These are phyloP conservation scores for Eustalomyia histrio DNA, from an alignment of 2,888 invertebrate species.

Conservation along the genomic window DNA sequence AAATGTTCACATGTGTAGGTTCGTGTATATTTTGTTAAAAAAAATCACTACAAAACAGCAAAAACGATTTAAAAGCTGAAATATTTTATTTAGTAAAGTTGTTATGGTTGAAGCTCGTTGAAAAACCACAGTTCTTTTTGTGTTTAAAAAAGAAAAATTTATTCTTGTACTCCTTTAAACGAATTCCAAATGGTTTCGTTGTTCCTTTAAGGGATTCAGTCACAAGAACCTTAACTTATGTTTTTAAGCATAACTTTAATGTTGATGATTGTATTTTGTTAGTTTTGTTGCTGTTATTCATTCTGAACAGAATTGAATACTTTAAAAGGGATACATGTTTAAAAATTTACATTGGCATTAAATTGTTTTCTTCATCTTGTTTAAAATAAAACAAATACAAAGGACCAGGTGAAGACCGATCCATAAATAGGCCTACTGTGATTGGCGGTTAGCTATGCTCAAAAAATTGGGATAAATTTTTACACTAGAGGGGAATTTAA, in stretches of 20 bases:
- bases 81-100: constrained; percentile 47
- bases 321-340: constrained; percentile 53
- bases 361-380: constrained; percentile 53
- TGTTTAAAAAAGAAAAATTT: constrained; percentile 4
- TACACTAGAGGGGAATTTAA: too few species aligned
- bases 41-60: constrained; percentile 34
- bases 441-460: too few species aligned
- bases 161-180: constrained; percentile 13
- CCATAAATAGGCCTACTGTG: background rate
- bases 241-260: constrained; percentile 13
- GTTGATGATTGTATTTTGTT: constrained; percentile 30
- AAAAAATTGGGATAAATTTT: too few species aligned
- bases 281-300: background rate
- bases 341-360: constrained; percentile 56
- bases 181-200: constrained; percentile 49
- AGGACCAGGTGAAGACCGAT: background rate
- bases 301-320: constrained; percentile 47
- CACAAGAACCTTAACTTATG: constrained; percentile 4
- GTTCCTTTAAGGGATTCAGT: constrained; percentile 1
- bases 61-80: constrained; percentile 49
- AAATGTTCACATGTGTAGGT: background rate
- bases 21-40: constrained; percentile 50
- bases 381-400: background rate
- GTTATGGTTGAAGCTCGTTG: constrained; percentile 52
- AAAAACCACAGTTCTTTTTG: constrained; percentile 40